Evolutionary conservation across 2,797 vertebrate species (phyloP).

Genomic region (Heterohyrax brucei): DNA sequence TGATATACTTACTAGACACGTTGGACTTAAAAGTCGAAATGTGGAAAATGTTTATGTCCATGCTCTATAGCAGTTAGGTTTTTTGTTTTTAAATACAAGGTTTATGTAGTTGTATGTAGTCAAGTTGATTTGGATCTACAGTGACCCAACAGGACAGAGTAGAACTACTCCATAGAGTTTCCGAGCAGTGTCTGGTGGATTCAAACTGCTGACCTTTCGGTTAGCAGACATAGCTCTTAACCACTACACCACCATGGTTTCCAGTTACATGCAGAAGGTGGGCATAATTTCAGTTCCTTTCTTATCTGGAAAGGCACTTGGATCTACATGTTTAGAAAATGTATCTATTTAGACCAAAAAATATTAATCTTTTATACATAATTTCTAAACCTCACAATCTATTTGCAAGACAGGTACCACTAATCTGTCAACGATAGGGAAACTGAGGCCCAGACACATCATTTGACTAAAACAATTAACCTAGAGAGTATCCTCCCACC

Average conservation of each 20-base stretch:
- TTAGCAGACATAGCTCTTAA: too few relatives aligned
- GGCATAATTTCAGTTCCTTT: conserved; percentile 69
- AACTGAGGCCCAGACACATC: conserved; percentile 22
- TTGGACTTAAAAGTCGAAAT: conserved; percentile 65
- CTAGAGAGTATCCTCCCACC: neutral
- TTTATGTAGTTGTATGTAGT: neutral
- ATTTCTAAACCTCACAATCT: conserved; percentile 71
- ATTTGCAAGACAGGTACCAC: conserved; percentile 23
- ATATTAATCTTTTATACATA: conserved; percentile 26
- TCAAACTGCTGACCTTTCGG: too few relatives aligned
- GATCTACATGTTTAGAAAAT: conserved; percentile 73
- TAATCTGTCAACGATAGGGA: conserved; percentile 51
- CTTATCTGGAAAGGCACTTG: conserved; percentile 73
- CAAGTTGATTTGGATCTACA: too few relatives aligned
- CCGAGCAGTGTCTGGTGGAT: too few relatives aligned
- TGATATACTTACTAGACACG: conserved; percentile 52
- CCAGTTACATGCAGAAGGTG: conserved; percentile 51
- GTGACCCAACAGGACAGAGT: too few relatives aligned
- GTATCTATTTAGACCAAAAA: conserved; percentile 80
- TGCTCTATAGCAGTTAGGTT: conserved; percentile 58
- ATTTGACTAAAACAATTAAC: conserved; percentile 28
- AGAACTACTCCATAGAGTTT: too few relatives aligned
- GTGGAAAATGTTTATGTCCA: conserved; percentile 71
- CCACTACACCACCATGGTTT: too few relatives aligned
- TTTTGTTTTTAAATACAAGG: conserved; percentile 75